A percentile compares a stretch with the other conserved stretches of the same genome.
These are phyloP conservation scores for Tringa solitaria DNA, from an alignment of 2,113 vertebrate genomes.

Conservation along the genomic window DNA sequence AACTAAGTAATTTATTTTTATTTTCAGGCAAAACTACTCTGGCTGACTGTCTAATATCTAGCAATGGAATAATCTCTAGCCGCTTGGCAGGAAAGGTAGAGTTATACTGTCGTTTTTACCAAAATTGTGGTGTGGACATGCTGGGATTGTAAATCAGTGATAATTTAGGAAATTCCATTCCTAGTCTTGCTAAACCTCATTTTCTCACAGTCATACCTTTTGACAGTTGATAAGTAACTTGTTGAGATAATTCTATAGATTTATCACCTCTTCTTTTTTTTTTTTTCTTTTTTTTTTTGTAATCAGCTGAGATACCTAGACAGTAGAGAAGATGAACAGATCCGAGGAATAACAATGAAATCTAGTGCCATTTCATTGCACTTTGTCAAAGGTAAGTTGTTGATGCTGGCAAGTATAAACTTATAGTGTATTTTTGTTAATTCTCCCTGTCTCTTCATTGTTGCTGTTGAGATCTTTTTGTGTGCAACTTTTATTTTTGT, in stretches of 20 bases:
- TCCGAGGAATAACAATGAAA: constrained; percentile 98
- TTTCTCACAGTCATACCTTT: fast-evolving
- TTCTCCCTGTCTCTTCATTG: fast-evolving
- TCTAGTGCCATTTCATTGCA: constrained; percentile 96
- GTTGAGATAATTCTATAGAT: background rate
- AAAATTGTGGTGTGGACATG: background rate
- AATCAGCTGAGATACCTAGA: constrained; percentile 91
- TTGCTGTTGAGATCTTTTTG: background rate
- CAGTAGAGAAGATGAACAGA: constrained; percentile 94
- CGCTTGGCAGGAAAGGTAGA: constrained; percentile 93
- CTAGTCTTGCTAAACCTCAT: background rate
- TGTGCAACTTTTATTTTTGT: background rate
- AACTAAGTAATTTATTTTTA: background rate
- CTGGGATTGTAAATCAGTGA: background rate
- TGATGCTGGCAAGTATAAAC: background rate
- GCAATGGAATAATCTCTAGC: constrained; percentile 95
- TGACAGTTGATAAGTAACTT: background rate
- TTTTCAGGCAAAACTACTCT: constrained; percentile 93
- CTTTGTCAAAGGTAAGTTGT: constrained; percentile 73
- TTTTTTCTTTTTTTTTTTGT: background rate
- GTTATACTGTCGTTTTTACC: background rate
- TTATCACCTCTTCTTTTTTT: background rate
- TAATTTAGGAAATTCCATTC: background rate
- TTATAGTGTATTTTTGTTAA: background rate
- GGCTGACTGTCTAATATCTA: constrained; percentile 94